These are phyloP conservation scores for Drosophila algonquin DNA, from an alignment of 2,888 invertebrate genomes.

Conservation along the genomic window DNA sequence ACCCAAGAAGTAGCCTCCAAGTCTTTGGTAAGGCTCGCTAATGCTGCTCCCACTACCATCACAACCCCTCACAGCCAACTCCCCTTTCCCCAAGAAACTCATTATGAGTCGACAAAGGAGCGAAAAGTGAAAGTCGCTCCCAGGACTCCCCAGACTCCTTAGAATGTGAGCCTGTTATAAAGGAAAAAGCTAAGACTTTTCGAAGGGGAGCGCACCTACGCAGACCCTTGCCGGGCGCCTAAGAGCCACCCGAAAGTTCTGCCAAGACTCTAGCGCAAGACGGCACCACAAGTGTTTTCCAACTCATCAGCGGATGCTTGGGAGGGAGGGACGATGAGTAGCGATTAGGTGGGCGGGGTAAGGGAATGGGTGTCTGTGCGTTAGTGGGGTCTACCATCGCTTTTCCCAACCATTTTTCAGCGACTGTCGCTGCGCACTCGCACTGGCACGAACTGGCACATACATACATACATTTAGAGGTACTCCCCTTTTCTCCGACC, in stretches of 20 bases:
- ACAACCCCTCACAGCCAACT: not conserved
- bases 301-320: constrained; percentile 11
- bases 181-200: constrained; percentile 22
- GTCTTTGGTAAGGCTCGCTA: not conserved
- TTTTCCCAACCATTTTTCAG: constrained; percentile 48
- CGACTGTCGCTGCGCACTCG: constrained; percentile 58
- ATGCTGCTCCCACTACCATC: not conserved
- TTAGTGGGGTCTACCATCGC: constrained; percentile 39
- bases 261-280: constrained; percentile 42
- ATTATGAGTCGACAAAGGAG: constrained; percentile 63
- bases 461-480: constrained; percentile 15
- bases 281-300: constrained; percentile 66
- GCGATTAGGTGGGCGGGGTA: not conserved
- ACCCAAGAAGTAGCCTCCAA: not conserved
- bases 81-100: constrained; percentile 46
- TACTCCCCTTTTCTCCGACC: constrained; percentile 36
- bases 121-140: constrained; percentile 69
- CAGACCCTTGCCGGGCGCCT: not conserved
- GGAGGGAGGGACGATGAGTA: not conserved
- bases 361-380: constrained; percentile 1
- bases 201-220: constrained; percentile 17
- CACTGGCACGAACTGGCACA: constrained; percentile 39
- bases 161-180: constrained; percentile 46
- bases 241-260: not conserved
- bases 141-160: constrained; percentile 44